Base-by-base conservation (phyloP, 2,113 vertebrate genomes). In the Tyto alba region DNA sequence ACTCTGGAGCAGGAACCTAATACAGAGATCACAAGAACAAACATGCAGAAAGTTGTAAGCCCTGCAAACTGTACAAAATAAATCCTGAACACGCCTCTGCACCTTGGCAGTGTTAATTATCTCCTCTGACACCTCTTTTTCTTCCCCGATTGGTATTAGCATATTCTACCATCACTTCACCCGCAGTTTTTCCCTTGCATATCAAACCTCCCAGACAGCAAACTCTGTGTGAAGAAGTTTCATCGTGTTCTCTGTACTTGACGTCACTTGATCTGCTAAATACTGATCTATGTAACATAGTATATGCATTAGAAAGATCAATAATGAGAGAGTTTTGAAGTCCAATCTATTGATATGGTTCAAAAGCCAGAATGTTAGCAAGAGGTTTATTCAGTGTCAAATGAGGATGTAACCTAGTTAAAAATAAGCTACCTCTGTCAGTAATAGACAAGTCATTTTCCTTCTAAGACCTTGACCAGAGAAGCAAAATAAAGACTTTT, bases 261-360 rank as follows among this genome's bases (percentile, higher is more conserved):
- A 32, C 36, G 90, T 95, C 74, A 29, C 69, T 14, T 92, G 86
- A 89, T 69, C 80, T 72, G 36, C 67, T 83, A 30, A 94, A 40
- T 71, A 94, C 67, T 23, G 84, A 62, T 91, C 93, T 93, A n/a
- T 77, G 76, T 88, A 78, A 93, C 85, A 41, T 11, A 18, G 48
- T 27, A 41, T 29, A 40, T n/a, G 45, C 75, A 68, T 57, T 71
- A 91, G 59, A 71, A 89, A 90, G 95, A 87, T 95, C 93, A 88
- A 84, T 95, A 75, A 68, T 88, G 53, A 90, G 71, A 69, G 63
- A 74, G 41, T 69, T 92, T 52, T 73, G n/a, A 72, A 93, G 76
- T 43, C 40, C 47, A 26, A 67, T 76, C 45, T 50, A 68, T 9
- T 48, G 78, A 59, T 18, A 82, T 4, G 21, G 18, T 56, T 84